Conservation (phyloP, 2,113 vertebrate genomes). For the Leptocoma aspasia region DNA sequence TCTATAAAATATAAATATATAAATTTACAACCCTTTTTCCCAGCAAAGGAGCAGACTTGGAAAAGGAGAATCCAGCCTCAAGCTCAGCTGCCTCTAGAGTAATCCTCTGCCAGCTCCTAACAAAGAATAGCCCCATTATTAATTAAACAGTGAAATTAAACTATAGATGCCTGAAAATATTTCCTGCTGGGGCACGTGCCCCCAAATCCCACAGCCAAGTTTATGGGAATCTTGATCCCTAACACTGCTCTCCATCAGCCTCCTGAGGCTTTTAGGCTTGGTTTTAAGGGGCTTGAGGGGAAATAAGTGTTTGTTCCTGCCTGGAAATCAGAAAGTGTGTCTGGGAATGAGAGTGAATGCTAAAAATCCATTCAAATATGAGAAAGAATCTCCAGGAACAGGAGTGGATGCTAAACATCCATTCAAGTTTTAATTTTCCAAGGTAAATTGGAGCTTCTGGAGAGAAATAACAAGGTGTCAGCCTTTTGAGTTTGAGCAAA, state of each 20-base stretch:
- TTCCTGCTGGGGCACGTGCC: constrained; percentile 28
- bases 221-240: not conserved
- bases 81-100: not conserved
- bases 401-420: not conserved
- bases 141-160: not conserved
- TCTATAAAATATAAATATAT: not conserved
- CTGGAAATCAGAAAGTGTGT: not conserved
- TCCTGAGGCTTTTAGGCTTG: not conserved
- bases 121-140: not conserved
- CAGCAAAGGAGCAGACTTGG: not conserved
- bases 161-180: not conserved
- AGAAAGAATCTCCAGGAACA: not conserved
- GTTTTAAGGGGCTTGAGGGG: not conserved
- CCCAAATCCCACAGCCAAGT: not conserved
- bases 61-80: not conserved
- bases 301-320: not conserved
- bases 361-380: not conserved
- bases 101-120: not conserved
- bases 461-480: not conserved
- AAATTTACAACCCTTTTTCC: not conserved
- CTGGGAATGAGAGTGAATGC: not conserved
- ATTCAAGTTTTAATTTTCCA: not conserved
- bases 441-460: not conserved
- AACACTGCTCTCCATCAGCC: not conserved
- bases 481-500: not conserved